Evolutionary conservation across 2,888 invertebrate genomes (phyloP), one percentile per base, ranked within the genome.

Genomic region (Gerris lacustris): DNA sequence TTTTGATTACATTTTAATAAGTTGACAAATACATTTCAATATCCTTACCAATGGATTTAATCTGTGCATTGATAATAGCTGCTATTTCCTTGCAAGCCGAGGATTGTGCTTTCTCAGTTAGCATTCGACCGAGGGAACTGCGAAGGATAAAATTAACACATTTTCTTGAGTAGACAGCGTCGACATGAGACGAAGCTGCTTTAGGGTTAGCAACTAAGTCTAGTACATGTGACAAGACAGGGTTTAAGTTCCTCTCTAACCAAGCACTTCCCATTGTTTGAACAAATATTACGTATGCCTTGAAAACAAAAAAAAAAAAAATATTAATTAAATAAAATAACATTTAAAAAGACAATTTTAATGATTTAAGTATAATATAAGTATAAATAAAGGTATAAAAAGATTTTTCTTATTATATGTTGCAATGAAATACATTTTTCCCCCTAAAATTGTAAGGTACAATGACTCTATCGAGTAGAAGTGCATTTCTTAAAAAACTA

Each of bases 71-170:
- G 70, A 98, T 89, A 70, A 96, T 89, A 75, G 91, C 90, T 74
- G 94, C 90, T 70, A 99, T 89, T 81, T 97, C 96, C 79, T 95
- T 94, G 79, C 94, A 93, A 0, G 97, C 97, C 0, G 93, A 91
- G 45, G 94, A 89, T 81, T 99, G 99, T 7, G 97, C 96, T 77
- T 96, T 96, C 82, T 99, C 99, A 0, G 96, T 94, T 43, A 99
- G 84, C 87, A 98, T 89, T 80, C 93, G 91, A 0, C 98, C 96
- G 62, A 98, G 85, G 0, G 95, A 89, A 73, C 93, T 91, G 47
- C 96, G 87, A 70, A 98, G 83, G 75, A 98, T 94, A 80, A 96
- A 99, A 79, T 92, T 93, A 73, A 98, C 93, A 80, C 98, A 99
- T 82, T 96, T 96, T 76, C 98, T 87, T 0, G 97, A 96, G 80